Evolutionary conservation across 2,888 invertebrate genomes (phyloP), one percentile per base, ranked within the genome.

Genomic region (Matsumyia berberina): DNA sequence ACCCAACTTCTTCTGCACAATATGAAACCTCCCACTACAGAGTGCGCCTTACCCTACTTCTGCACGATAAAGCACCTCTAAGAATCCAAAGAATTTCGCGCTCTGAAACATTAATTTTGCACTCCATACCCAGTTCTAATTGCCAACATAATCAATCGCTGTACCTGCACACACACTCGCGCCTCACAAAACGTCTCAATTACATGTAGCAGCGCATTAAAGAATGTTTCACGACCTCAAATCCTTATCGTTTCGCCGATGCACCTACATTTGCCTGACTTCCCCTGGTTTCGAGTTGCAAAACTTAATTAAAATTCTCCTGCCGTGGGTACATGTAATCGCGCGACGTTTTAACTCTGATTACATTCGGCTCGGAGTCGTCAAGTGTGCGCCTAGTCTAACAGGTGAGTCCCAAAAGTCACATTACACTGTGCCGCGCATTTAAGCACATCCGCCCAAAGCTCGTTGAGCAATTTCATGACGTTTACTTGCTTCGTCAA

Each of bases 321-420:
- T 42, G 5, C 49, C 60, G 9, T 15, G 64, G 33, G 19, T 33
- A 66, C 66, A 51, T 58, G 62, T 74, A 81, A 76, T 76, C 60
- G 80, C 39, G 46, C 39, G 39, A 53, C 60, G 60, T 58, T 80
- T 74, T 46, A 62, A 51, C 69, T 74, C 44, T 74, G 80, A 81
- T 81, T 81, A 62, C 76, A 35, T 62, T 66, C 60, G 35, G n/a
- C 55, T 66, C 60, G 35, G n/a, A 62, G 35, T 80, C 37, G 39
- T 62, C 55, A 81, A 46, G 73, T 66, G 46, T 57, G 46, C 39
- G 67, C 37, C 69, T 55, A 81, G 37, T 46, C 69, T 39, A 69
- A 62, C 74, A 80, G 79, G 66, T 79, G 79, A 66, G 55, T 76
- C 62, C 24, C 60, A 55, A 66, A 81, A 76, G 76, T 62, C 74